A percentile compares a stretch with the other conserved stretches of the same genome.
These are phyloP conservation scores for Cromileptes altivelis DNA, from an alignment of 2,113 vertebrate species.

Conservation along the genomic window DNA sequence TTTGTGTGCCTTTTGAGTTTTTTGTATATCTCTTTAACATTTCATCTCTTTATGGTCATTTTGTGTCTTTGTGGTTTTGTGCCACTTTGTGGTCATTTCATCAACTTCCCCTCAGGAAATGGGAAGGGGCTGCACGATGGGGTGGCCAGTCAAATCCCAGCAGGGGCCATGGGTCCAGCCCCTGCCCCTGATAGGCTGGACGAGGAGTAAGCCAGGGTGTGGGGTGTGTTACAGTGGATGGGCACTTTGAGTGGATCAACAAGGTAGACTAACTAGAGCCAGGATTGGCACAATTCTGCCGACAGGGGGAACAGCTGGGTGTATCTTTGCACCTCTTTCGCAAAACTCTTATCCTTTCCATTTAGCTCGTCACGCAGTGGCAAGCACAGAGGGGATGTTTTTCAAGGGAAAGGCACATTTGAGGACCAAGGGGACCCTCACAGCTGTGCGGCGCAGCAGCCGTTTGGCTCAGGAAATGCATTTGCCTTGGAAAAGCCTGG, in stretches of 20 bases:
- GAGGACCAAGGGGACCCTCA: constrained; percentile 19
- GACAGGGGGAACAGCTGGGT: constrained; percentile 60
- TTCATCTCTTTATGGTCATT: too few relatives aligned
- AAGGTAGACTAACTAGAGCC: constrained; percentile 47
- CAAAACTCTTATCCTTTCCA: constrained; percentile 64
- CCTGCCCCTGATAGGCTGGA: constrained; percentile 10
- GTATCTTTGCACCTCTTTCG: constrained; percentile 40
- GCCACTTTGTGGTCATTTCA: neutral
- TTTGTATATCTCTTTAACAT: too few relatives aligned
- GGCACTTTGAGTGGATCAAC: constrained; percentile 53
- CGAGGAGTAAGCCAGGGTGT: constrained; percentile 15
- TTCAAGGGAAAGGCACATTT: constrained; percentile 49
- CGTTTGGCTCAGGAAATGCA: constrained; percentile 38
- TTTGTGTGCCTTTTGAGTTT: too few relatives aligned
- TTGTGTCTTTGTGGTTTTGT: neutral
- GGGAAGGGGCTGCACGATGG: too few relatives aligned
- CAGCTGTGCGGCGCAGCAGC: constrained; percentile 30
- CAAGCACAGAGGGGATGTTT: constrained; percentile 63
- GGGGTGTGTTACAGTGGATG: constrained; percentile 18
- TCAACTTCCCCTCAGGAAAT: neutral
- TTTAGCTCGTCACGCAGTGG: constrained; percentile 56
- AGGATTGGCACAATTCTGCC: constrained; percentile 29
- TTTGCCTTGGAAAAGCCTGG: constrained; percentile 22
- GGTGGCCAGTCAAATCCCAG: neutral
- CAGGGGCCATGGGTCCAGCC: neutral